Base-by-base conservation (phyloP, 2,888 invertebrate species). In the Nineta flava region DNA sequence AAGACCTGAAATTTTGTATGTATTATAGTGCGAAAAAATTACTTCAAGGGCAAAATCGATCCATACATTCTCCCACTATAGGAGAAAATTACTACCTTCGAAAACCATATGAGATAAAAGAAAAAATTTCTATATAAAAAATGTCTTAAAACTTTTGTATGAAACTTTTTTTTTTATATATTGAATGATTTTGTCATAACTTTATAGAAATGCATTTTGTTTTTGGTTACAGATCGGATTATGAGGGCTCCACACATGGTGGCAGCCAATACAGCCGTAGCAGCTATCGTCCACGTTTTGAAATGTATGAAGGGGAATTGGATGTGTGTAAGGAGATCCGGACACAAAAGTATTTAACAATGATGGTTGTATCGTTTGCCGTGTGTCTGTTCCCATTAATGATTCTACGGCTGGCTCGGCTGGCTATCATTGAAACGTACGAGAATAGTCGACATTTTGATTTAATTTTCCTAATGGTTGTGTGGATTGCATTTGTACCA, bases 401-500 rank as follows among this genome's bases (percentile, higher is more conserved):
- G 74, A 66, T 72, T 42, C 63, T 76, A 16, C 62, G 66, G 53
- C 66, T 83, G 43, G 79, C 78, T 0, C 73, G 77, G 47, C 71
- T 80, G 56, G 75, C 78, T 42, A 67, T 82, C 45, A 69, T 73
- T 49, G 83, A 84, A 61, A 81, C 80, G 1, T 79, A 82, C 58
- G 78, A 79, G 53, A 83, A 82, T 61, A 72, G 71, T 46, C 74
- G 71, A 35, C 76, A 79, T 57, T 77, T 81, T 54, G 83, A 83
- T 59, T 73, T 83, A 47, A 77, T 77, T 2, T 83, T 76, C 61
- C 71, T 77, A 45, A 71, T 77, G 60, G 77, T 83, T 57, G 77
- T 81, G 5, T 83, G 81, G 81, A 65, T 83, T 49, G 82, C 77
- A 1, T 83, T 81, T 57, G 59, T 81, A 51, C 81, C 83, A 7